Conservation (phyloP, 2,888 invertebrate species). For the Argynnis bischoffii region DNA sequence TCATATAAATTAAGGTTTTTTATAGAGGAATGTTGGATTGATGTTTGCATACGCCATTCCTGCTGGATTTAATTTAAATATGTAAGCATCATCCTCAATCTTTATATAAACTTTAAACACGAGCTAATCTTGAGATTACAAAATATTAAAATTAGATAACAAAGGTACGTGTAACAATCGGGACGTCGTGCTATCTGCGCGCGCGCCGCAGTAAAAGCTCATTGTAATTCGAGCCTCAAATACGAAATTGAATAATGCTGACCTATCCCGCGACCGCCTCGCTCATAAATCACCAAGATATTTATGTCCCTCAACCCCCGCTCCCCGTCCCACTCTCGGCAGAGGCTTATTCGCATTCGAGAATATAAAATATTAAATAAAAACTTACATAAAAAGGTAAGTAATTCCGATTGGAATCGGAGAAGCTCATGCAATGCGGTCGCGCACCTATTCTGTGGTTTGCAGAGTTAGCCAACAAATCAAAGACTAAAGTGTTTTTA, state of each 20-base stretch:
- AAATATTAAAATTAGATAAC: slow-evolving; percentile 62
- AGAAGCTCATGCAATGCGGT: slow-evolving; percentile 63
- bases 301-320: slow-evolving; percentile 77
- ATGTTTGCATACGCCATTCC: slow-evolving; percentile 31
- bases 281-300: slow-evolving; percentile 81
- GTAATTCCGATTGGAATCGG: slow-evolving; percentile 77
- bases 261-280: slow-evolving; percentile 82
- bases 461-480: slow-evolving; percentile 55
- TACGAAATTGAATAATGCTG: slow-evolving; percentile 83
- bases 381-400: slow-evolving; percentile 78
- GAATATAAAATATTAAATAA: slow-evolving; percentile 80
- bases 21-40: slow-evolving; percentile 16
- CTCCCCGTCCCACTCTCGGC: slow-evolving; percentile 54
- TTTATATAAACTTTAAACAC: slow-evolving; percentile 48
- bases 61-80: slow-evolving; percentile 23
- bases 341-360: slow-evolving; percentile 68
- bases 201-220: slow-evolving; percentile 77
- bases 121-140: slow-evolving; percentile 60
- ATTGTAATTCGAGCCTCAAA: slow-evolving; percentile 81
- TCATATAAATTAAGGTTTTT: slow-evolving; percentile 46
- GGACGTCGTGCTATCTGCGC: slow-evolving; percentile 71
- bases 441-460: slow-evolving; percentile 68
- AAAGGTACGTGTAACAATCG: slow-evolving; percentile 58
- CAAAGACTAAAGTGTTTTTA: slow-evolving; percentile 51
- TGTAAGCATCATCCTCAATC: slow-evolving; percentile 15